These are phyloP conservation scores for Crotophaga sulcirostris DNA, from an alignment of 2,113 vertebrate species.

Conservation along the genomic window DNA sequence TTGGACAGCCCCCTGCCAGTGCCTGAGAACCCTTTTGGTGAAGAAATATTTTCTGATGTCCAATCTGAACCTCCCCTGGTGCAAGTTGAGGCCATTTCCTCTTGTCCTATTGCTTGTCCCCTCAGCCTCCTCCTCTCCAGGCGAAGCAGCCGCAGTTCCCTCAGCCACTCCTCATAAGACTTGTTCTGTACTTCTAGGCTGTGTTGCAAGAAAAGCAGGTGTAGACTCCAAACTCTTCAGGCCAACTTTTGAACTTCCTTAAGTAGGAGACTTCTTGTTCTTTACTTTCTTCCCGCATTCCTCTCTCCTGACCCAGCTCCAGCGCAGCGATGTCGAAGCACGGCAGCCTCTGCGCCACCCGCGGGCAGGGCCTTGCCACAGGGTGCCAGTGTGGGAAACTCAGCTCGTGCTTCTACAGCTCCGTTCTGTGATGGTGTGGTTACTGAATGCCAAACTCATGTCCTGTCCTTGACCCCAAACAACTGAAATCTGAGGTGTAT, in stretches of 20 bases:
- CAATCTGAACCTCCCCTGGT: too few species aligned
- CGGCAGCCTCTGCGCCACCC: too few species aligned
- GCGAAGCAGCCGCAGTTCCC: too few species aligned
- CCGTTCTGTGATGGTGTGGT: background rate
- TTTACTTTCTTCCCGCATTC: background rate
- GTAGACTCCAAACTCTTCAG: background rate
- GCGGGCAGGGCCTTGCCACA: background rate
- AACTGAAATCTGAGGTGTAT: background rate
- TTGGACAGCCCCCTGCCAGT: too few species aligned
- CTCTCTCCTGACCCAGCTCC: background rate
- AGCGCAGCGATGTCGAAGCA: background rate
- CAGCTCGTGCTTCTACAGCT: background rate
- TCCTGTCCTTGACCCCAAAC: background rate
- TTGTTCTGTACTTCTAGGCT: background rate
- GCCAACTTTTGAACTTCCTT: background rate
- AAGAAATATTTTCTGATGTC: too few species aligned
- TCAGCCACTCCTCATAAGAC: too few species aligned
- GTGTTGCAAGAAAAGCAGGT: background rate
- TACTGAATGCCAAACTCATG: background rate
- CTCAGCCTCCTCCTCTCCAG: too few species aligned
- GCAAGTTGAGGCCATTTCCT: too few species aligned
- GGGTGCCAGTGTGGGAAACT: background rate
- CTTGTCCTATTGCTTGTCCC: too few species aligned
- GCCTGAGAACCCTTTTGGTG: too few species aligned
- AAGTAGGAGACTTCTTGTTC: background rate